Evolutionary conservation across 2,888 invertebrate species (phyloP).

Genomic region (Sminthurides aquaticus): DNA sequence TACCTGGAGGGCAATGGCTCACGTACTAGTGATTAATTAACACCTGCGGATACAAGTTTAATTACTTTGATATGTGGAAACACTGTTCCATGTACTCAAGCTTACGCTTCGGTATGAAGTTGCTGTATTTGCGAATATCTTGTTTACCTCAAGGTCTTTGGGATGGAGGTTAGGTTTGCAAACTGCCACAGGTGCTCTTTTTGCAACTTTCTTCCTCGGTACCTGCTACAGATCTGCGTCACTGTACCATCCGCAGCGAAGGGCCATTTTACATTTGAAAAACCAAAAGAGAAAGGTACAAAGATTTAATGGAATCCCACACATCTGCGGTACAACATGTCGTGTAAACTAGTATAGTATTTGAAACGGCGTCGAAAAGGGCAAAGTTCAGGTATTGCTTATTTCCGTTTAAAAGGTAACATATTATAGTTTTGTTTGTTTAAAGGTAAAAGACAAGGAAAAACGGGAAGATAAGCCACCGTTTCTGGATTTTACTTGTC

Average conservation of each 20-base stretch:
- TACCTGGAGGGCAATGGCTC: neutral
- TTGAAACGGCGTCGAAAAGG: neutral
- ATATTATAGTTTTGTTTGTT: too few relatives aligned
- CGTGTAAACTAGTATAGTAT: neutral
- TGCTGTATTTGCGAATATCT: neutral
- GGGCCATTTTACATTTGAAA: conserved; percentile 80
- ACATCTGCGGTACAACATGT: too few relatives aligned
- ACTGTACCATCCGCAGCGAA: conserved; percentile 75
- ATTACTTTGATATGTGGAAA: too few relatives aligned
- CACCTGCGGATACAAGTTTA: too few relatives aligned
- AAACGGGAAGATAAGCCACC: conserved; percentile 70
- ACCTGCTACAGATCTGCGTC: conserved; percentile 82
- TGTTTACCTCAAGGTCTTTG: conserved; percentile 54
- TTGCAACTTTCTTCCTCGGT: conserved; percentile 73
- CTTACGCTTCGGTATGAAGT: too few relatives aligned
- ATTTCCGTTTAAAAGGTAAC: too few relatives aligned
- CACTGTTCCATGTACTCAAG: neutral
- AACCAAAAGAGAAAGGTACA: conserved; percentile 72
- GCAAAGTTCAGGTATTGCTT: neutral
- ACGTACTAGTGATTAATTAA: neutral
- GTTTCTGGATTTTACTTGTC: conserved; percentile 76
- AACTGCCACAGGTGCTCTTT: conserved; percentile 76
- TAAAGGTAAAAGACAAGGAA: conserved; percentile 57
- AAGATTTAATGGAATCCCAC: neutral
- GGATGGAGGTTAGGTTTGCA: conserved; percentile 77